Percentiles rank a stretch among this genome's conserved stretches.
Conservation (phyloP, 2,888 invertebrate species). For the Morpho achilles region DNA sequence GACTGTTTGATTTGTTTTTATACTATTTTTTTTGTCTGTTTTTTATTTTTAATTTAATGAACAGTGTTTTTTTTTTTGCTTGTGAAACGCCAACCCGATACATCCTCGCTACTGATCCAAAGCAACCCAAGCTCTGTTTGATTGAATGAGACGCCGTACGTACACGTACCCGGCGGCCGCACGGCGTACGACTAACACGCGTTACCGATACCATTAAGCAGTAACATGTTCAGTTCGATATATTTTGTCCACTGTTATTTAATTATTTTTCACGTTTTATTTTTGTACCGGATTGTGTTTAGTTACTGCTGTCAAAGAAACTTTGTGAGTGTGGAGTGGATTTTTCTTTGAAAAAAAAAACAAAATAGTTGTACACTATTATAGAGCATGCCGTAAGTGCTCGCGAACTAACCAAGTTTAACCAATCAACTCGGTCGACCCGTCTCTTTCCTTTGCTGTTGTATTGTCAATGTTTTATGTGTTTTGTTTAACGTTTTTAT, state of each 20-base stretch:
- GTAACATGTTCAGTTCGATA: conserved; percentile 47
- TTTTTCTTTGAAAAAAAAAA: conserved; percentile 48
- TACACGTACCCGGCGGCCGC: conserved; percentile 42
- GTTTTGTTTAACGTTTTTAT: conserved; percentile 46
- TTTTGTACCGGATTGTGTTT: conserved; percentile 56
- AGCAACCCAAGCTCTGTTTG: conserved; percentile 55
- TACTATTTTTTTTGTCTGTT: conserved; percentile 43
- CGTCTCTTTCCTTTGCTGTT: conserved; percentile 63
- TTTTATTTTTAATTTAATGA: conserved; percentile 49
- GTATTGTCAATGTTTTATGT: conserved; percentile 56
- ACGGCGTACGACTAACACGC: conserved; percentile 57
- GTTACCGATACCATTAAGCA: conserved; percentile 56
- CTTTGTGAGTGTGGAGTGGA: conserved; percentile 77
- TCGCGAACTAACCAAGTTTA: conserved; percentile 55
- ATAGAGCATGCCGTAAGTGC: conserved; percentile 66
- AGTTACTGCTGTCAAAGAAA: conserved; percentile 66
- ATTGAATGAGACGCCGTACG: conserved; percentile 37
- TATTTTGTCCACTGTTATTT: conserved; percentile 35
- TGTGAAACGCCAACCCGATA: conserved; percentile 73
- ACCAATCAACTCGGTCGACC: conserved; percentile 51
- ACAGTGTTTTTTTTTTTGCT: conserved; percentile 72
- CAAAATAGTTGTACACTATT: conserved; percentile 36
- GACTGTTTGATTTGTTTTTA: conserved; percentile 74
- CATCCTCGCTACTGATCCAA: conserved; percentile 67
- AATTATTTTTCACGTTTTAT: conserved; percentile 46